Percentiles rank a stretch among this genome's conserved stretches.
These are phyloP conservation scores for Latrodectus hesperus DNA, from an alignment of 2,888 invertebrate species.

Conservation along the genomic window DNA sequence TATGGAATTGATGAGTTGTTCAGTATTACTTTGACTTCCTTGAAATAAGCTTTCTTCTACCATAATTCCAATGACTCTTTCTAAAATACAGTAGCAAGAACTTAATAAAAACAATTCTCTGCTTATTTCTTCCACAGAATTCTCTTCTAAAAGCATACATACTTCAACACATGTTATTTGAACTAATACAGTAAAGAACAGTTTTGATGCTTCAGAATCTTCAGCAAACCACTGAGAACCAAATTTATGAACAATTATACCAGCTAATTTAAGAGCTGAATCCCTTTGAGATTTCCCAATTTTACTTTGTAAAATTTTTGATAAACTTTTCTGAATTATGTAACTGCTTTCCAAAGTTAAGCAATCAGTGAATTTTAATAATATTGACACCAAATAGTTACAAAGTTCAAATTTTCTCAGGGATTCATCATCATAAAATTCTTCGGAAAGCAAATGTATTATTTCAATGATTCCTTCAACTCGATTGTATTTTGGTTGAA, in stretches of 20 bases:
- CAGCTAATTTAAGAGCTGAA: constrained; percentile 88
- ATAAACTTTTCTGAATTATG: constrained; percentile 84
- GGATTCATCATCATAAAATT: constrained; percentile 91
- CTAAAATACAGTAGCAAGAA: constrained; percentile 74
- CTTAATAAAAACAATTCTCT: constrained; percentile 72
- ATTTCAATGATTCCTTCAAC: constrained; percentile 26
- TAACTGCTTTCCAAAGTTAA: constrained; percentile 43
- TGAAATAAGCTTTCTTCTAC: constrained; percentile 71
- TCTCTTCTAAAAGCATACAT: constrained; percentile 93
- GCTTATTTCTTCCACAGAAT: constrained; percentile 81
- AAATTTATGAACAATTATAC: constrained; percentile 85
- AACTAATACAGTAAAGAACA: constrained; percentile 86
- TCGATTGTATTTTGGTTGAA: constrained; percentile 30
- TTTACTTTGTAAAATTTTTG: constrained; percentile 89
- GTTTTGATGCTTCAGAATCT: constrained; percentile 79
- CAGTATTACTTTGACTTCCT: constrained; percentile 16
- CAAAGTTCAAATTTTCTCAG: constrained; percentile 93
- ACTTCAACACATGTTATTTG: constrained; percentile 94
- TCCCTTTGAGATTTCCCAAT: constrained; percentile 91
- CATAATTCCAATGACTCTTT: constrained; percentile 74
- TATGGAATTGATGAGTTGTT: constrained; percentile 46
- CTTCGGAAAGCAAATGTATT: constrained; percentile 82
- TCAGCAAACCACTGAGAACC: constrained; percentile 89
- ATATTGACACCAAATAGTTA: constrained; percentile 73
- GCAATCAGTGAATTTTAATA: constrained; percentile 35